These are phyloP conservation scores for Trichonephila inaurata DNA, from an alignment of 1,140 invertebrate species.

Conservation along the genomic window DNA sequence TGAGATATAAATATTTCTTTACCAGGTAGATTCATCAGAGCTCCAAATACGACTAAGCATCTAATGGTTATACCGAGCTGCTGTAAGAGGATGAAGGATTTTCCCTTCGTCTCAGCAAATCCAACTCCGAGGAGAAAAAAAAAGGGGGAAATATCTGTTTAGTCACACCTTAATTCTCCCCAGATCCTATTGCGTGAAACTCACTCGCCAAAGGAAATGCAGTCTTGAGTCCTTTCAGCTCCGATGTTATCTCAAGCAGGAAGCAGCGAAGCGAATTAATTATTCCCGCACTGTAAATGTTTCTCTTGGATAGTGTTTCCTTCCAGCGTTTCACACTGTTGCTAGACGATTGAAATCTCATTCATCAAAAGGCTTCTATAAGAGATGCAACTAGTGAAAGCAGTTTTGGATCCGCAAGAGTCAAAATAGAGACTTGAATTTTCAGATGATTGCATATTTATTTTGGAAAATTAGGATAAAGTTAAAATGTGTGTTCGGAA, in stretches of 20 bases:
- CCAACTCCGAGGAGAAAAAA: background rate
- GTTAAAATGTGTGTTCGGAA: too few relatives aligned
- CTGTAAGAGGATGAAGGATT: background rate
- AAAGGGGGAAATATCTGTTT: constrained; percentile 19
- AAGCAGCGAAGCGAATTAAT: constrained; percentile 50
- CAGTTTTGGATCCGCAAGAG: too few relatives aligned
- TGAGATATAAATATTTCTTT: too few relatives aligned
- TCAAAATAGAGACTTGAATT: too few relatives aligned
- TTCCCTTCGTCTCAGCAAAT: background rate
- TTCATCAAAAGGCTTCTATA: background rate
- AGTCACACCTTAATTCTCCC: constrained; percentile 1
- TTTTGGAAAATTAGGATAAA: too few relatives aligned
- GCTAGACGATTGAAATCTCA: background rate
- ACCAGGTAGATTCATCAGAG: too few relatives aligned
- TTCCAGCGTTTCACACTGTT: background rate
- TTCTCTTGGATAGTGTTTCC: background rate
- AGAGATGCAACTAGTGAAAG: background rate
- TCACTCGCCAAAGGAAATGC: constrained; percentile 16
- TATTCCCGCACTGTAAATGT: constrained; percentile 26
- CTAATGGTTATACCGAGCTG: too few relatives aligned
- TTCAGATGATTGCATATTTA: too few relatives aligned
- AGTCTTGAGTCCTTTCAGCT: background rate
- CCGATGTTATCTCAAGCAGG: constrained; percentile 33
- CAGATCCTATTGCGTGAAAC: background rate
- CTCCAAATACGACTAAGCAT: too few relatives aligned